Conservation (phyloP, 2,113 vertebrate species). For the Manacus vitellinus region DNA sequence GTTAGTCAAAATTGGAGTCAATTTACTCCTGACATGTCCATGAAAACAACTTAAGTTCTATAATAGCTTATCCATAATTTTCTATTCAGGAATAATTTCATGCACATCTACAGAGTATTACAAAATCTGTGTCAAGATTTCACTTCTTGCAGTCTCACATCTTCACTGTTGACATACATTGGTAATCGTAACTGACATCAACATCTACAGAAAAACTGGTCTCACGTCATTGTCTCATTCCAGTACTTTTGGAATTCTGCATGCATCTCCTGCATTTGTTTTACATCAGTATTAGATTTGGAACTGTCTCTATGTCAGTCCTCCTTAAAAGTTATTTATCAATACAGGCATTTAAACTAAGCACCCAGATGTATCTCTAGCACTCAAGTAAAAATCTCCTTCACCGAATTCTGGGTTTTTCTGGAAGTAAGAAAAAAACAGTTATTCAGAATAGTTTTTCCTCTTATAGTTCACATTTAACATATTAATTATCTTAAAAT, state of each 20-base stretch:
- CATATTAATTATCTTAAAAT: neutral
- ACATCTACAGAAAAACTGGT: neutral
- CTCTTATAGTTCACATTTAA: neutral
- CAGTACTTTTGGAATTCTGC: neutral
- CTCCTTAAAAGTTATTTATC: conserved; percentile 24
- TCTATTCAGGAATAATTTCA: neutral
- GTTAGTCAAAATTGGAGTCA: conserved; percentile 58
- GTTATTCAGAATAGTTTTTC: neutral
- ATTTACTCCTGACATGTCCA: conserved; percentile 34
- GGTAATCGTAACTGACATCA: neutral
- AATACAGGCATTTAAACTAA: neutral
- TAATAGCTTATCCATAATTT: neutral
- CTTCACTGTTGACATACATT: neutral
- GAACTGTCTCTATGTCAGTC: conserved; percentile 5
- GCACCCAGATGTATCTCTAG: neutral
- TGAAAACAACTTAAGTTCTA: neutral
- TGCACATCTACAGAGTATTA: neutral
- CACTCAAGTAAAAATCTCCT: neutral
- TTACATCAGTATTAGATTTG: conserved; percentile 22
- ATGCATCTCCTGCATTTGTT: conserved; percentile 38
- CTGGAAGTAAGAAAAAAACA: neutral
- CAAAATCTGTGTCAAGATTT: neutral
- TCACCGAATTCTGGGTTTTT: neutral
- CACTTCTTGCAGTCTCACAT: neutral
- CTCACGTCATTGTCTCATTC: conserved; percentile 24